Evolutionary conservation across 2,113 vertebrate species (phyloP).

Genomic region (Brachionichthys hirsutus): DNA sequence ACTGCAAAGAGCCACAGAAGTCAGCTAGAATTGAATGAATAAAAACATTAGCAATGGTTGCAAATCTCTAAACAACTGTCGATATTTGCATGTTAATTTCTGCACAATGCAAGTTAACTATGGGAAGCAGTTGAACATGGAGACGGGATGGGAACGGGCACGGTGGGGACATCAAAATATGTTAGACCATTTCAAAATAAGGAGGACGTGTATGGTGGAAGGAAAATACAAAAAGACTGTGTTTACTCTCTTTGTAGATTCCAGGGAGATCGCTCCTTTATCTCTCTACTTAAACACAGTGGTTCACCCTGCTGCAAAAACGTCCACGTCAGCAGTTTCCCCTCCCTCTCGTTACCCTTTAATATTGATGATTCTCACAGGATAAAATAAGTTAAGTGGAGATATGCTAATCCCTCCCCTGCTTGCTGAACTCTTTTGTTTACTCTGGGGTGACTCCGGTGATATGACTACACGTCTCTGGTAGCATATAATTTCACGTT

Average conservation of each 20-base stretch:
- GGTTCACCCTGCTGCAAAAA: constrained; percentile 76
- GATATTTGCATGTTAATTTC: constrained; percentile 47
- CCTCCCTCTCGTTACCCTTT: constrained; percentile 75
- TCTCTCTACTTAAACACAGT: constrained; percentile 78
- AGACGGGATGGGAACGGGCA: constrained; percentile 17
- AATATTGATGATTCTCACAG: constrained; percentile 85
- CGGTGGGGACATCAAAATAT: constrained; percentile 37
- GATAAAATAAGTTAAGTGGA: constrained; percentile 81
- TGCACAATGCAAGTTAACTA: constrained; percentile 24
- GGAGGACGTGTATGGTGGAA: constrained; percentile 47
- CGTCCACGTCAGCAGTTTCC: constrained; percentile 79
- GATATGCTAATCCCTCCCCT: constrained; percentile 81
- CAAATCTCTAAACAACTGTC: constrained; percentile 51
- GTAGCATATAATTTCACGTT: constrained; percentile 78
- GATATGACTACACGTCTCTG: constrained; percentile 72
- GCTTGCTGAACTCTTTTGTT: constrained; percentile 78
- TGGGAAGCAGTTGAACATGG: constrained; percentile 22
- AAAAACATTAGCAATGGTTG: constrained; percentile 40
- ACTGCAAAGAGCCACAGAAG: constrained; percentile 60
- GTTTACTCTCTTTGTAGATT: constrained; percentile 77
- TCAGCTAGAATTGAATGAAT: constrained; percentile 44
- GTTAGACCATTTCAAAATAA: constrained; percentile 51
- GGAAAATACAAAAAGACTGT: constrained; percentile 69
- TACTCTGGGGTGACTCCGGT: constrained; percentile 77
- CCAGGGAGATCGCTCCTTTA: constrained; percentile 75